Base-by-base conservation (phyloP, 2,888 invertebrate species). In the Ametastegia equiseti region DNA sequence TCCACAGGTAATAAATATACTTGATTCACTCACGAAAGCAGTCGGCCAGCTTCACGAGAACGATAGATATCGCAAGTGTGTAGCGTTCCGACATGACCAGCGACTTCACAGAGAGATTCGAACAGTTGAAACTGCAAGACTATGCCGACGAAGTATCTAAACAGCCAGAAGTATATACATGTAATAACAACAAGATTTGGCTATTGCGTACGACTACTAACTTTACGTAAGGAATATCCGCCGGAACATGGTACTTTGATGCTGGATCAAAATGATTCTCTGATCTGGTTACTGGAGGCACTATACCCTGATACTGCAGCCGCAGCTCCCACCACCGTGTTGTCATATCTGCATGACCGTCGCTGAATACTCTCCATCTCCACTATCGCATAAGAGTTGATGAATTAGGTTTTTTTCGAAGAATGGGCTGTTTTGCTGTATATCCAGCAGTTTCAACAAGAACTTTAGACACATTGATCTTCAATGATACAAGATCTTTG, bases 41-140 rank as follows among this genome's bases (percentile, higher is more conserved):
- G 90, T 82, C 96, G 92, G 3, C 97, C 97, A 6, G 97, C 97
- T 84, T 96, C 96, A 83, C 95, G 93, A 47, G 96, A 97, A 87
- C 96, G 92, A 89, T 97, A 97, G 42, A 97, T 93, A 89, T 97
- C 97, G 87, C 97, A 98, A 50, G 95, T 95, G 88, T 97, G 95
- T 77, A 97, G 92, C 15, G 96, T 96, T 0, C 95, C 96, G 0
- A 91, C 89, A 86, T 97, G 95, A 0, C 96, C 96, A 0, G 97
- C 94, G 1, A 94, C 96, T 0, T 93, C 90, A 88, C 97, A 98
- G 81, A 97, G 92, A 54, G 96, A 94, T 86, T 96, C 95, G 89
- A 95, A 96, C 77, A 98, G 94, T 93, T 97, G 97, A 92, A 97
- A 98, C 92, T 98, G 97, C 81, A 97, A 92, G 5, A 97, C 93